These are phyloP conservation scores for Trissolcus japonicus DNA, from an alignment of 2,888 invertebrate species.

Conservation along the genomic window DNA sequence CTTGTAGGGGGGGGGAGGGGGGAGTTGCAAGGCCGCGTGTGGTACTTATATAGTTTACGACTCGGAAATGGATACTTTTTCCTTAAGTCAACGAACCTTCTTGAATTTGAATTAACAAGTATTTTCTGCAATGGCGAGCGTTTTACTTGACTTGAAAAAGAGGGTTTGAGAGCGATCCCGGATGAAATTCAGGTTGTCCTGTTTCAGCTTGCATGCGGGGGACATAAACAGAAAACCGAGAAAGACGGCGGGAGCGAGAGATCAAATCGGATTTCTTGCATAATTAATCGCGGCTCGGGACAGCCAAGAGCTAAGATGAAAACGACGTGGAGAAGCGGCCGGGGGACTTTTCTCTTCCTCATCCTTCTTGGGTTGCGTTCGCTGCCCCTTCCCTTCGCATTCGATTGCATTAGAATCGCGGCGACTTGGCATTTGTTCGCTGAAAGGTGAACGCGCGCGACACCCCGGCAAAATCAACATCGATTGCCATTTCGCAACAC, in stretches of 20 bases:
- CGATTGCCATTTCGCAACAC: constrained; percentile 33
- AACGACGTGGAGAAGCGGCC: constrained; percentile 29
- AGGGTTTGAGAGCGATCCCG: constrained; percentile 20
- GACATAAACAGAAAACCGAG: constrained; percentile 36
- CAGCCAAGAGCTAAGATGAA: constrained; percentile 43
- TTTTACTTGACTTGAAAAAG: constrained; percentile 2
- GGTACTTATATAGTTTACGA: constrained; percentile 58
- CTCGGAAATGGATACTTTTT: constrained; percentile 17
- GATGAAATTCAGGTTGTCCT: constrained; percentile 33
- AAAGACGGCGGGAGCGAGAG: constrained; percentile 41
- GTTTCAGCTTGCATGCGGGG: neutral
- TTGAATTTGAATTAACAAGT: neutral
- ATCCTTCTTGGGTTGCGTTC: constrained; percentile 53
- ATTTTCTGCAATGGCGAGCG: neutral
- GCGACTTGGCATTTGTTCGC: constrained; percentile 37
- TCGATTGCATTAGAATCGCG: constrained; percentile 27
- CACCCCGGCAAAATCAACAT: constrained; percentile 31
- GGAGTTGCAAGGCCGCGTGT: constrained; percentile 66
- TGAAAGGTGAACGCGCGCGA: constrained; percentile 26
- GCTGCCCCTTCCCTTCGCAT: constrained; percentile 11
- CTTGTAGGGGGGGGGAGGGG: constrained; percentile 66
- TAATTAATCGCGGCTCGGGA: constrained; percentile 55
- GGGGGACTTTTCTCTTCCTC: constrained; percentile 44
- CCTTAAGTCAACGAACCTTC: constrained; percentile 8
- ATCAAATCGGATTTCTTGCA: constrained; percentile 59